phyloP scores from a whole-genome alignment of 2,888 invertebrate genomes.

The Poecilus cupreus region DNA sequence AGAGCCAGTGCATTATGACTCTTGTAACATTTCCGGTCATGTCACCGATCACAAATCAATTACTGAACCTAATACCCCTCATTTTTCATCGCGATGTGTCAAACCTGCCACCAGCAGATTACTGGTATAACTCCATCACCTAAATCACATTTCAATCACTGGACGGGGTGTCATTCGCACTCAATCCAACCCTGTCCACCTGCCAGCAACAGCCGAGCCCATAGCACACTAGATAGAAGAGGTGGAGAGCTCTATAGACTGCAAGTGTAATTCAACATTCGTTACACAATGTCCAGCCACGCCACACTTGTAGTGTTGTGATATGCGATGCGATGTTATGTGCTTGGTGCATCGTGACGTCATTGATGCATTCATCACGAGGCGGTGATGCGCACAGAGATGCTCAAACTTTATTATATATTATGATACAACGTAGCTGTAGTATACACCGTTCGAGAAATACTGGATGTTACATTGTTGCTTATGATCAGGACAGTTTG shows the following conservation, averaged over 20 bases:
- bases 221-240: not conserved
- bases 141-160: slow-evolving; percentile 2
- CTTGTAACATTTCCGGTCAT: too few relatives aligned
- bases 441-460: too few relatives aligned
- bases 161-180: not conserved
- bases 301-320: not conserved
- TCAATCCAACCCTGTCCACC: not conserved
- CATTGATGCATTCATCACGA: not conserved
- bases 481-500: too few relatives aligned
- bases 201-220: not conserved
- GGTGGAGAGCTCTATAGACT: not conserved
- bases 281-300: slow-evolving; percentile 22
- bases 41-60: not conserved
- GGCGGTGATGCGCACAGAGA: not conserved
- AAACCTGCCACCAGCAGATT: not conserved
- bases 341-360: slow-evolving; percentile 3
- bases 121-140: not conserved
- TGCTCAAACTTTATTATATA: not conserved
- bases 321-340: not conserved
- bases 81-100: not conserved
- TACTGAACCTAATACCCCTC: not conserved
- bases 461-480: too few relatives aligned
- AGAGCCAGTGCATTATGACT: too few relatives aligned
- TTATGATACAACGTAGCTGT: too few relatives aligned
- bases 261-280: slow-evolving; percentile 13